Base-by-base conservation (phyloP, 1,140 invertebrate genomes). In the Magallana ariakensis region DNA sequence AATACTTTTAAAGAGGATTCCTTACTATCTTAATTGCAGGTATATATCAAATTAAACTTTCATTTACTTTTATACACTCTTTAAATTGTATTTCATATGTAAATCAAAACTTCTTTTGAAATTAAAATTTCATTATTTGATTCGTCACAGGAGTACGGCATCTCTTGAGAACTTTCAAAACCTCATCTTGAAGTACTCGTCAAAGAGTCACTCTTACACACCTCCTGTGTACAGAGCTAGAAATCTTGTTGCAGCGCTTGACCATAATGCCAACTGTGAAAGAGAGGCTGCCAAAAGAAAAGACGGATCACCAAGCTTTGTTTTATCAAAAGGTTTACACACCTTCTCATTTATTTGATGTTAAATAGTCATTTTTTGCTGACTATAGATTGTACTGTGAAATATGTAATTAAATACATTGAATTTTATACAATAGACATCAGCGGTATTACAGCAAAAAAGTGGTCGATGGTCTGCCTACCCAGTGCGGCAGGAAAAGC, bases 81-180 rank as follows among this genome's bases (percentile, higher is more conserved):
- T n/a, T n/a, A n/a, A n/a, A n/a, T n/a, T n/a, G n/a, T n/a, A n/a
- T n/a, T n/a, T n/a, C n/a, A n/a, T n/a, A n/a, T n/a, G n/a, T n/a
- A n/a, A n/a, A n/a, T n/a, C n/a, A n/a, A n/a, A n/a, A n/a, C n/a
- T n/a, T n/a, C n/a, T n/a, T n/a, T n/a, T n/a, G n/a, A n/a, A n/a
- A n/a, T n/a, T n/a, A n/a, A n/a, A n/a, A n/a, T n/a, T n/a, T n/a
- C n/a, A n/a, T n/a, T n/a, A n/a, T n/a, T n/a, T n/a, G n/a, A n/a
- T n/a, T n/a, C n/a, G n/a, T n/a, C n/a, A n/a, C 70, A 87, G 62
- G 15, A 84, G 83, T 22, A 84, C 83, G 19, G 16, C 58, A 60
- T 22, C 3, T 1, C 19, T 84, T n/a, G 56, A 84, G 53, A 84
- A 55, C n/a, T 84, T 84, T n/a, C 83, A 66, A 2, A 84, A 60